Conservation (phyloP, 1,140 invertebrate genomes). For the Plectus sambesii region DNA sequence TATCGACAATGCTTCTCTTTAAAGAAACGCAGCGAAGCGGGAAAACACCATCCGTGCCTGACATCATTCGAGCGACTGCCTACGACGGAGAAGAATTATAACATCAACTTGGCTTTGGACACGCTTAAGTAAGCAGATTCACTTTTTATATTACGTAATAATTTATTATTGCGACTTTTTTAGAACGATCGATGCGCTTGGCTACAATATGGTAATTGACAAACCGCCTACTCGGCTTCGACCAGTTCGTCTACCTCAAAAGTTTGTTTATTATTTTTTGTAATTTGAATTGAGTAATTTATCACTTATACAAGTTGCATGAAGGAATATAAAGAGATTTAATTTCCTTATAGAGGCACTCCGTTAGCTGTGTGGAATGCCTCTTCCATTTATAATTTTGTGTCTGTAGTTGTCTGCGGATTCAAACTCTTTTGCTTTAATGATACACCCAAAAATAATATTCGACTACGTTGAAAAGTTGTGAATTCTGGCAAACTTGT, state of each 20-base stretch:
- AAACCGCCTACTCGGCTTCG: conserved; percentile 86
- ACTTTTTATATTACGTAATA: conserved; percentile 10
- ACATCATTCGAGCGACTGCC: conserved; percentile 87
- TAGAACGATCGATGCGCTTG: conserved; percentile 84
- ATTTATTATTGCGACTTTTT: conserved; percentile 31
- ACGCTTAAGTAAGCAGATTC: conserved; percentile 69
- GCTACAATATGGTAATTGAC: conserved; percentile 92
- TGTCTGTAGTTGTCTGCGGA: too few species aligned
- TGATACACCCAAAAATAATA: too few species aligned
- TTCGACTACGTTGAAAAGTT: too few species aligned
- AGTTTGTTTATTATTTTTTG: conserved; percentile 45
- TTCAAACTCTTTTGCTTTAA: too few species aligned
- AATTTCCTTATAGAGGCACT: too few species aligned
- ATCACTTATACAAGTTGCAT: too few species aligned
- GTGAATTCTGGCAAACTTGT: too few species aligned
- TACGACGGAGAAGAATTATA: conserved; percentile 84
- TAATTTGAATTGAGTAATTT: conserved; percentile 6
- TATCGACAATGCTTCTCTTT: too few species aligned
- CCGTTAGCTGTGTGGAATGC: too few species aligned
- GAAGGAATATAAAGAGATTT: too few species aligned
- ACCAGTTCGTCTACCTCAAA: conserved; percentile 77
- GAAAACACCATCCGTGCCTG: conserved; percentile 85
- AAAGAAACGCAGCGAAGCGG: conserved; percentile 65
- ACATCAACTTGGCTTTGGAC: conserved; percentile 87
- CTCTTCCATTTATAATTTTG: too few species aligned